Base-by-base conservation (phyloP, 2,113 vertebrate species). In the Paratilapia polleni region DNA sequence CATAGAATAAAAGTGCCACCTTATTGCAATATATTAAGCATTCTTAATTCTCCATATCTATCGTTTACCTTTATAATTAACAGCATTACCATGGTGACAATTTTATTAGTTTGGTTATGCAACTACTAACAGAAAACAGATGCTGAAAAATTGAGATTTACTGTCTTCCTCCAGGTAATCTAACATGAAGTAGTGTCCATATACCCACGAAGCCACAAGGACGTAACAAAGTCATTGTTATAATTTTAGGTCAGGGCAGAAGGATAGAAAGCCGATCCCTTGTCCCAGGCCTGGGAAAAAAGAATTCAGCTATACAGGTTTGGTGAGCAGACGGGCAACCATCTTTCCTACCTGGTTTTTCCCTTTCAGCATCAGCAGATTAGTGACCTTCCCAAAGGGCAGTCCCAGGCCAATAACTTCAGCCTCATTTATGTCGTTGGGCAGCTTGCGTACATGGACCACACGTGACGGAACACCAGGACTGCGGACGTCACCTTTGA, bases 311-410 rank as follows among this genome's bases (percentile, higher is more conserved):
- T 41, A 36, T 26, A 63, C 66, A 82, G 63, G 79, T 85, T 77
- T 82, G 63, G 49, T 54, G 15, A 77, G 73, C 6, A 64, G 52
- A 77, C 77, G 24, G 31, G 34, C 28, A 80, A 68, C 10, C 3
- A 14, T 7, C 28, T 15, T 66, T 12, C 91, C 41, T 96, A 99
- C 98, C 98, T 99, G 98, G 70, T 98, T 99, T 94, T 99, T 99
- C 41, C 98, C 97, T 94, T 99, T 99, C 85, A 99, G 83, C 98
- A 99, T 99, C n/a, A 99, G 95, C 43, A 99, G 96, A 81, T 99
- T 99, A 85, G 98, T 99, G 89, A 99, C 98, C 91, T 99, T 99
- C 83, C 98, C 98, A 47, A 99, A 99, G 20, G 98, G 98, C 87
- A 99, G 95, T 20, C 98, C 98, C 93, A 99, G 92, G 63, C 98